Base-by-base conservation (phyloP, 2,888 invertebrate genomes). In the Lithophane leautieri region DNA sequence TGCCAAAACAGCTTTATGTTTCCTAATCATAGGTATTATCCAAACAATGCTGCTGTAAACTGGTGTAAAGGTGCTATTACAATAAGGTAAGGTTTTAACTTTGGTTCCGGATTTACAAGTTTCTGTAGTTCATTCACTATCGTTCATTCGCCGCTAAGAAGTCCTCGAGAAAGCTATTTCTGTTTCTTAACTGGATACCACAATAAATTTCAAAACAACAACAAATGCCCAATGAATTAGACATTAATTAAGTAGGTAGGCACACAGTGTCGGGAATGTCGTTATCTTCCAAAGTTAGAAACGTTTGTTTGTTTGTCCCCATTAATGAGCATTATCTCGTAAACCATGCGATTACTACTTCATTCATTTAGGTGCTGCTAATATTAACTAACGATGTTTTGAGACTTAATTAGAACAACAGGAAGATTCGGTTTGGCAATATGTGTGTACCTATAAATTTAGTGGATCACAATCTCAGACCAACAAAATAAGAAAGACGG, bases 231-330 rank as follows among this genome's bases (percentile, higher is more conserved):
- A 58, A 76, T 74, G 50, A 88, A 83, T 81, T 74, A 71, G 52
- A 66, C 56, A 79, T 71, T 74, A 70, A 80, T 74, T 83, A 78
- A 72, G 42, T 73, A 73, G 63, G 40, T 73, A 73, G 63, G 40
- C 47, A 72, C 63, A 79, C 62, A 60, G 73, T 63, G 69, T 61
- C 78, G 79, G 82, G 88, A 89, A 88, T 87, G 88, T 89, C 82
- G 88, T 91, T 91, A 89, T 81, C 86, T 84, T 75, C 78, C 79
- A 78, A 78, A 85, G 81, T 88, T 80, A 84, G 62, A 85, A 82
- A 78, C 79, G 56, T 88, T 74, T 91, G 91, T 91, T 91, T 90
- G 89, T 90, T 81, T 90, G 91, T 87, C 83, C 91, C 69, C 84
- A 84, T 90, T 91, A 88, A 77, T 79, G 82, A 69, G 76, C 44